A percentile compares a stretch with the other conserved stretches of the same genome.
phyloP scores from a whole-genome alignment of 2,888 invertebrate species.

The Tipula vernalis region DNA sequence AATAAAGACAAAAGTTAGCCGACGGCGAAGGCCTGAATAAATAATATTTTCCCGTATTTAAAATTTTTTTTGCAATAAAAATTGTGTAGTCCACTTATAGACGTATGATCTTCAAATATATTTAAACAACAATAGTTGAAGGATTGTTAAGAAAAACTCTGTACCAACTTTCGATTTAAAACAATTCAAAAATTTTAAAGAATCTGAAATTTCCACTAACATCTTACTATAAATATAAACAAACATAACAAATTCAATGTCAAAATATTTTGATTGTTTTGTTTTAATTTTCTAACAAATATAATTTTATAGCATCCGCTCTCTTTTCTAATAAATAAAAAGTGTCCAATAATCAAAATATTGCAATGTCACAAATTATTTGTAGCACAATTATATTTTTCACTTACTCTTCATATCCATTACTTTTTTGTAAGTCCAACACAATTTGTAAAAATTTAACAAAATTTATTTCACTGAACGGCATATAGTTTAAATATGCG shows the following conservation, averaged over 20 bases:
- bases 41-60: too few relatives aligned
- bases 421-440: not conserved
- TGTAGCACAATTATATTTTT: not conserved
- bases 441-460: not conserved
- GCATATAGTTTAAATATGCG: not conserved
- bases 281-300: not conserved
- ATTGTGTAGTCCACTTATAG: too few relatives aligned
- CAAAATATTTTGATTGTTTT: not conserved
- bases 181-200: too few relatives aligned
- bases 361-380: not conserved
- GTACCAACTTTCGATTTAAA: too few relatives aligned
- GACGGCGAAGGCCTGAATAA: too few relatives aligned
- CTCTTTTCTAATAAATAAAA: not conserved
- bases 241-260: not conserved
- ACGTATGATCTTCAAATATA: too few relatives aligned
- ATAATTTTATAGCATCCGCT: not conserved
- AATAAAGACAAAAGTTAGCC: too few relatives aligned
- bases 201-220: too few relatives aligned
- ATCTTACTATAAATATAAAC: too few relatives aligned
- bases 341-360: not conserved
- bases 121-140: too few relatives aligned
- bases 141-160: too few relatives aligned
- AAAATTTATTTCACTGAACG: not conserved
- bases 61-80: too few relatives aligned
- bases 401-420: not conserved